Conservation (phyloP, 2,797 vertebrate species). For the Spizella passerina region DNA sequence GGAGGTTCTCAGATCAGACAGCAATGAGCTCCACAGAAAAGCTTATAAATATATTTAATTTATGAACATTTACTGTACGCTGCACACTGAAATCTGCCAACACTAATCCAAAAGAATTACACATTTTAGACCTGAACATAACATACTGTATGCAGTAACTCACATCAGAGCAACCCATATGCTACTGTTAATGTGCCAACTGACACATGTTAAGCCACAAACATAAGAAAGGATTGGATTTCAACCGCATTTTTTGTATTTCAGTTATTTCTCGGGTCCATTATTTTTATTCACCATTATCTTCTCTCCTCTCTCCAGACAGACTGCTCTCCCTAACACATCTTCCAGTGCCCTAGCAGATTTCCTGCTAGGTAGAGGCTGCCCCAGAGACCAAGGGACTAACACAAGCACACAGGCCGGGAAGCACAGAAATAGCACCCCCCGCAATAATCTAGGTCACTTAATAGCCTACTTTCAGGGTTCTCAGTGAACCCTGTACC, state of each 20-base stretch:
- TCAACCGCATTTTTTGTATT: slow-evolving; percentile 61
- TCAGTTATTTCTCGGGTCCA: slow-evolving; percentile 43
- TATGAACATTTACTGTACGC: slow-evolving; percentile 71
- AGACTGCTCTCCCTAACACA: not conserved
- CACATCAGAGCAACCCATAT: slow-evolving; percentile 77
- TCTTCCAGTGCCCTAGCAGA: slow-evolving; percentile 20
- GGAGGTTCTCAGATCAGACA: slow-evolving; percentile 1
- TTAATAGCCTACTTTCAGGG: slow-evolving; percentile 66
- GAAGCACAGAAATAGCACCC: slow-evolving; percentile 43
- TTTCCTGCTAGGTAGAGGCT: slow-evolving; percentile 45
- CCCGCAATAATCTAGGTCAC: slow-evolving; percentile 60
- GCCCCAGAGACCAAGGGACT: slow-evolving; percentile 26
- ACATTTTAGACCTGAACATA: slow-evolving; percentile 75
- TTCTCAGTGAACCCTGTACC: slow-evolving; percentile 56
- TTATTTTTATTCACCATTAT: slow-evolving; percentile 52
- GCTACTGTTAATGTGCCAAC: slow-evolving; percentile 75
- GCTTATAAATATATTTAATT: slow-evolving; percentile 70
- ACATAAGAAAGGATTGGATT: slow-evolving; percentile 69
- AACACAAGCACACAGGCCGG: not conserved
- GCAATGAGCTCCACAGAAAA: slow-evolving; percentile 44
- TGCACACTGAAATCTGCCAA: slow-evolving; percentile 71
- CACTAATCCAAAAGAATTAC: slow-evolving; percentile 77
- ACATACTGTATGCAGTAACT: slow-evolving; percentile 76
- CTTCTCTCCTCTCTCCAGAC: slow-evolving; percentile 10
- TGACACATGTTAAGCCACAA: slow-evolving; percentile 77